These are phyloP conservation scores for Ascaphus truei DNA, from an alignment of 2,113 vertebrate species.

Conservation along the genomic window DNA sequence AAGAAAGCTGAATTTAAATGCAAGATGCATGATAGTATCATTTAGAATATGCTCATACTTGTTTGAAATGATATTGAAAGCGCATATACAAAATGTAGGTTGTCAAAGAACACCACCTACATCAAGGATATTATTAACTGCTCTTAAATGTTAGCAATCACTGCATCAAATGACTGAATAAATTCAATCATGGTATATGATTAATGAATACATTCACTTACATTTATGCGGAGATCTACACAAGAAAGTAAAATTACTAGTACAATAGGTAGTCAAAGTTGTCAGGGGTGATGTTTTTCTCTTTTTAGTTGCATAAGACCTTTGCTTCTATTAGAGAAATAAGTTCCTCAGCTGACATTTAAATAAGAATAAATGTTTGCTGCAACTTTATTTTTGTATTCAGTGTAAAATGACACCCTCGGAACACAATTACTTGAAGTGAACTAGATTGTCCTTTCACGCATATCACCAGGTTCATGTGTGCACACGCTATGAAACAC, in stretches of 20 bases:
- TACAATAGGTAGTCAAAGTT: conserved; percentile 42
- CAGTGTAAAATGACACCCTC: too few species aligned
- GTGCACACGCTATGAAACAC: too few species aligned
- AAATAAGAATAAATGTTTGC: too few species aligned
- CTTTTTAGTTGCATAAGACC: conserved; percentile 51
- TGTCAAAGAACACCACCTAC: not conserved
- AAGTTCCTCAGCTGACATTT: too few species aligned
- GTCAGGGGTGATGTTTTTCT: conserved; percentile 41
- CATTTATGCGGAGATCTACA: conserved; percentile 46
- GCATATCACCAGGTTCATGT: too few species aligned
- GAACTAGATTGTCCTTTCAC: too few species aligned
- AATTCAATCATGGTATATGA: conserved; percentile 38
- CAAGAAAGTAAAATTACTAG: conserved; percentile 52
- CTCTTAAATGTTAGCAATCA: conserved; percentile 40
- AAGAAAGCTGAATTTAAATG: not conserved
- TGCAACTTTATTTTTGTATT: too few species aligned
- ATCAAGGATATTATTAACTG: not conserved
- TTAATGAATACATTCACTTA: conserved; percentile 48
- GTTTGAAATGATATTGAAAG: not conserved
- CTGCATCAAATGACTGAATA: conserved; percentile 35
- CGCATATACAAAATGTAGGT: not conserved
- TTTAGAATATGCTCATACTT: not conserved
- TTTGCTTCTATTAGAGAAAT: not conserved
- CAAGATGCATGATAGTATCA: too few species aligned
- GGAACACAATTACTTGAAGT: too few species aligned